Percentiles rank a stretch among this genome's conserved stretches.
These are phyloP conservation scores for Synergus japonicus DNA, from an alignment of 2,888 invertebrate species.

Conservation along the genomic window DNA sequence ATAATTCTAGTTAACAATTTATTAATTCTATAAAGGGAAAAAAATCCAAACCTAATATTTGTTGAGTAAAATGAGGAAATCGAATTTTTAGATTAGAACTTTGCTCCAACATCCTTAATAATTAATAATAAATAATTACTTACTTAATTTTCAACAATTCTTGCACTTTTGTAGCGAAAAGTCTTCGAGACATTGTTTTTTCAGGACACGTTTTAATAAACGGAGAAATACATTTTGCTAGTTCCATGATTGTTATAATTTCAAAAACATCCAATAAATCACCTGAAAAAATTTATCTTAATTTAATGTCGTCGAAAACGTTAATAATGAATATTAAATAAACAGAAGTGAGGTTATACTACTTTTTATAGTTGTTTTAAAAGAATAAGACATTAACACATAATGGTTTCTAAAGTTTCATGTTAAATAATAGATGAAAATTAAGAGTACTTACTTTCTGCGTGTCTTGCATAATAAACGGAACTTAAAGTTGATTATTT, in stretches of 20 bases:
- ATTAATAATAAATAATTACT: background rate
- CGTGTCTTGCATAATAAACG: background rate
- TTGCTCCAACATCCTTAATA: no score
- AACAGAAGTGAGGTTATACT: background rate
- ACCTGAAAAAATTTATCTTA: background rate
- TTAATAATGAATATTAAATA: background rate
- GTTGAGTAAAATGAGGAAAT: no score
- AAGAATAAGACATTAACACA: background rate
- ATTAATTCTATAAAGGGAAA: no score
- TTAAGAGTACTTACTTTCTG: background rate
- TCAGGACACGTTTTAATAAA: background rate
- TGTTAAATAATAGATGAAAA: background rate
- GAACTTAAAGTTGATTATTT: background rate
- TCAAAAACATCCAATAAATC: background rate
- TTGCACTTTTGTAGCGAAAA: slow-evolving; percentile 13
- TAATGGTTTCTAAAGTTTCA: background rate
- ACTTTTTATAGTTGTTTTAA: background rate
- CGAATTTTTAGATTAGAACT: no score
- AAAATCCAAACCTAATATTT: no score
- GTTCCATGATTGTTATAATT: background rate
- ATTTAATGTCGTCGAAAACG: background rate
- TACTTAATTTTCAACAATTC: slow-evolving; percentile 11
- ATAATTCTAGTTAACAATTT: no score
- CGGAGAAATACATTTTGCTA: background rate
- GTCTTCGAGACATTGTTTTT: background rate